These are phyloP conservation scores for Orientallactaga sibirica DNA, from an alignment of 2,797 vertebrate species.

Conservation along the genomic window DNA sequence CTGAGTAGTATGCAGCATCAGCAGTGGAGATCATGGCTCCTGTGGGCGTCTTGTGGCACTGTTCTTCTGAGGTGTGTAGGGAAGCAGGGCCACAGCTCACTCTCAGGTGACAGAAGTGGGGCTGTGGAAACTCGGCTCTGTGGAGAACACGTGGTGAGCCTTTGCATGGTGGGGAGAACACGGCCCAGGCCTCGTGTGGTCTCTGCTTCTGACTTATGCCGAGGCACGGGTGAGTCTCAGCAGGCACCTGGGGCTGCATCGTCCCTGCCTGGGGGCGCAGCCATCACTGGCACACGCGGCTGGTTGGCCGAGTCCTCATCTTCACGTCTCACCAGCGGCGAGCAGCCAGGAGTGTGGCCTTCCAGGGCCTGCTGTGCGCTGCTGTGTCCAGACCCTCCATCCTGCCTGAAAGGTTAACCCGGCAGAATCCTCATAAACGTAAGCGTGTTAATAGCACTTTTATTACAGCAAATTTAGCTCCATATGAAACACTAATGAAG, in stretches of 20 bases:
- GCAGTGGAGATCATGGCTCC: neutral
- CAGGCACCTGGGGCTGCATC: too few relatives aligned
- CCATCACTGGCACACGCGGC: neutral
- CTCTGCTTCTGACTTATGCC: neutral
- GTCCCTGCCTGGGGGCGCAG: neutral
- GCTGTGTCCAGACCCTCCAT: conserved; percentile 35
- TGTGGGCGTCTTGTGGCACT: neutral
- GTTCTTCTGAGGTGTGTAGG: neutral
- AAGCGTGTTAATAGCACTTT: conserved; percentile 81
- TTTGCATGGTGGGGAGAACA: neutral
- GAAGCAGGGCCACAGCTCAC: too few relatives aligned
- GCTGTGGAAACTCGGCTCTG: neutral
- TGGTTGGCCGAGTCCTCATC: neutral
- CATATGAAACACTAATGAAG: conserved; percentile 82
- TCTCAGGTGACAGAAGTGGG: neutral
- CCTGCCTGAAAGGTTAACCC: conserved; percentile 71
- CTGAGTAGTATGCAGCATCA: neutral
- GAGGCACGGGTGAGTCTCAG: neutral
- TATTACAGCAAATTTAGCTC: conserved; percentile 81
- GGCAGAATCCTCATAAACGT: conserved; percentile 72
- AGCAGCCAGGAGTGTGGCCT: neutral
- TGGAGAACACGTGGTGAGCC: neutral
- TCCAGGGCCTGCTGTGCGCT: neutral
- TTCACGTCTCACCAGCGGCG: neutral
- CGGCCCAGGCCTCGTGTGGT: neutral